Conservation (phyloP, 2,797 vertebrate genomes). For the Pangasius mekongensis region DNA sequence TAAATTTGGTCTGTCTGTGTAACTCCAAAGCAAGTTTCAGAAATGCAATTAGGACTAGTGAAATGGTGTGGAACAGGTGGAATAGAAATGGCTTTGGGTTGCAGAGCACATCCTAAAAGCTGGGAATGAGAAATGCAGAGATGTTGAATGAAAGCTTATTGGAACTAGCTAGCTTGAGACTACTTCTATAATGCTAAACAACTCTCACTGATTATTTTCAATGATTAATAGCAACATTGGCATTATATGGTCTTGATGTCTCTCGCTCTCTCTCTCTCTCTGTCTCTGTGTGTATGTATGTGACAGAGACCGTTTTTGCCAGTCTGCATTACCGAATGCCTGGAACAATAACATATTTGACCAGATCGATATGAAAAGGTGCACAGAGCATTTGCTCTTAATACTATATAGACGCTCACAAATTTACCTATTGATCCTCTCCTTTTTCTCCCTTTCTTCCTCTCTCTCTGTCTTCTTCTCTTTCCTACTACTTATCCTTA, state of each 20-base stretch:
- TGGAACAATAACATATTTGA: not conserved
- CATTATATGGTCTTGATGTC: not conserved
- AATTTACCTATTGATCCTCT: conserved; percentile 2
- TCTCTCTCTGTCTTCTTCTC: not conserved
- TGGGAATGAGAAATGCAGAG: not conserved
- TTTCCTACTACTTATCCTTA: not conserved
- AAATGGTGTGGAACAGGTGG: conserved; percentile 10
- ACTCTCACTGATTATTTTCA: not conserved
- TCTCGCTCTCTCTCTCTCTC: too few species aligned
- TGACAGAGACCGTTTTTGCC: not conserved
- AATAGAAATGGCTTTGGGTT: conserved; percentile 5
- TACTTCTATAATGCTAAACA: conserved; percentile 11
- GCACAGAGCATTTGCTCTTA: not conserved
- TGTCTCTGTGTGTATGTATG: not conserved
- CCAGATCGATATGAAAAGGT: not conserved
- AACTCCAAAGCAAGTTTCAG: not conserved
- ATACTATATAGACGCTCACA: not conserved
- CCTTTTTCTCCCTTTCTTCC: not conserved
- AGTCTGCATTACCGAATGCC: too few species aligned
- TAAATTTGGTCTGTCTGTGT: not conserved
- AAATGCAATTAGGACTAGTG: conserved; percentile 10
- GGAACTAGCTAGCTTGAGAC: not conserved
- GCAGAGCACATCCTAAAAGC: conserved; percentile 5
- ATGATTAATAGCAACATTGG: not conserved
- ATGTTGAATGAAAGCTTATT: not conserved